Conservation (phyloP, 2,888 invertebrate species). For the Melinaea menophilus region DNA sequence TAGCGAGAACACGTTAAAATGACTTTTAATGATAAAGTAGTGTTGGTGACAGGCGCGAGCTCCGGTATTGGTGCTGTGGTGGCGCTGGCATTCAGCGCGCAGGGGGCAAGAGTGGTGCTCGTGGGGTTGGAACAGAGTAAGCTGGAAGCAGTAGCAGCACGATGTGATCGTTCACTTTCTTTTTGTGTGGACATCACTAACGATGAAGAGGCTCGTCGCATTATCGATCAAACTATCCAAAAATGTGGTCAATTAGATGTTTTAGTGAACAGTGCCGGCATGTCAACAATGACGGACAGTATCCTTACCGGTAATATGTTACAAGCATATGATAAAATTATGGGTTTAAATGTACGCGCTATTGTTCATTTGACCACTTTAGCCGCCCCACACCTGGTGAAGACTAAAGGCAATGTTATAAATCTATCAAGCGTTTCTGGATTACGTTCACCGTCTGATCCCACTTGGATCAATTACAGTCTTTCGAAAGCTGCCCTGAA, state of each 20-base stretch:
- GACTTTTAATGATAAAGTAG: slow-evolving; percentile 29
- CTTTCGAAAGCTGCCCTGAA: slow-evolving; percentile 42
- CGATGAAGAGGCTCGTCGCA: slow-evolving; percentile 32
- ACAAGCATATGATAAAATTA: slow-evolving; percentile 40
- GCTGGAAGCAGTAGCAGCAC: slow-evolving; percentile 26
- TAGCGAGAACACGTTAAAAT: no score
- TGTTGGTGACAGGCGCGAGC: slow-evolving; percentile 39
- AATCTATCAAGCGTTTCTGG: slow-evolving; percentile 41
- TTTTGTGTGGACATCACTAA: slow-evolving; percentile 37
- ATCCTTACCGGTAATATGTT: slow-evolving; percentile 33
- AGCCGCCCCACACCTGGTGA: slow-evolving; percentile 39
- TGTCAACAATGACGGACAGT: slow-evolving; percentile 7
- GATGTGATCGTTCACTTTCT: slow-evolving; percentile 26
- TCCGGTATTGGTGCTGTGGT: slow-evolving; percentile 41
- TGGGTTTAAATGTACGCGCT: slow-evolving; percentile 40
- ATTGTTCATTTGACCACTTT: slow-evolving; percentile 36
- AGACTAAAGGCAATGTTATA: slow-evolving; percentile 43
- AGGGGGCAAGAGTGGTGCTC: slow-evolving; percentile 35
- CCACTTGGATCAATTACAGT: slow-evolving; percentile 29
- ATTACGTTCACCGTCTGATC: slow-evolving; percentile 9
- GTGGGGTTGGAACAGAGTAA: slow-evolving; percentile 34
- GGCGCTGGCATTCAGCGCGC: slow-evolving; percentile 32
- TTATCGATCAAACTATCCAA: slow-evolving; percentile 33
- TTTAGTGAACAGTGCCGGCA: slow-evolving; percentile 42
- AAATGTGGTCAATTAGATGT: slow-evolving; percentile 39